Evolutionary conservation across 2,888 invertebrate species (phyloP).

Genomic region (Apantesis nais): DNA sequence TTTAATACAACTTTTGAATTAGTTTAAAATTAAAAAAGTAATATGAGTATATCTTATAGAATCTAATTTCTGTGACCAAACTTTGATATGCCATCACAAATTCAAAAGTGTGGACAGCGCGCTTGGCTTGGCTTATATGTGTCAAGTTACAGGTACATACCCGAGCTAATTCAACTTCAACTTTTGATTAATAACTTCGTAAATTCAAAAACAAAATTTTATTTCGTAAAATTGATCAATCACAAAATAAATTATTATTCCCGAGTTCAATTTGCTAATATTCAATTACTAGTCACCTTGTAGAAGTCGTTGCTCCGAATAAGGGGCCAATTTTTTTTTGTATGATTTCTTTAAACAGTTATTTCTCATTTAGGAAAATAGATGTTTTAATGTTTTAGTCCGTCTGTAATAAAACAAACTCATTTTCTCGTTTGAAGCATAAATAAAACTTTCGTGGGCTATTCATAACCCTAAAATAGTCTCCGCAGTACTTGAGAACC

Average conservation of each 20-base stretch:
- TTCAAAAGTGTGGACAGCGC: not conserved
- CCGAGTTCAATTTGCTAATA: not conserved
- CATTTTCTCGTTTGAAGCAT: not conserved
- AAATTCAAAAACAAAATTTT: not conserved
- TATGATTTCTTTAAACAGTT: not conserved
- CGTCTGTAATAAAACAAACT: not conserved
- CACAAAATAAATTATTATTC: not conserved
- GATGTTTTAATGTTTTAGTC: not conserved
- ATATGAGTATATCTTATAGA: not conserved
- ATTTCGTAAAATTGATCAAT: not conserved
- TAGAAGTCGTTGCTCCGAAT: not conserved
- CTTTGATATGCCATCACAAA: not conserved
- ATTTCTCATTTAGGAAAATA: not conserved
- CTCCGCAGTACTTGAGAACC: not conserved
- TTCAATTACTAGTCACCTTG: not conserved
- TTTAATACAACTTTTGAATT: not conserved
- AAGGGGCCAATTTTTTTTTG: too few relatives aligned
- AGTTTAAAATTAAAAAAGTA: not conserved
- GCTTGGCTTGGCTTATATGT: not conserved
- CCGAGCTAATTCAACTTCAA: not conserved
- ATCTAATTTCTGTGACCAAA: not conserved
- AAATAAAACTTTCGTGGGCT: constrained; percentile 2
- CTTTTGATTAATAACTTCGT: not conserved
- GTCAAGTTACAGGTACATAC: not conserved
- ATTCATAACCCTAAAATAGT: constrained; percentile 6